Conservation (phyloP, 2,797 vertebrate species). For the Pelochelys cantorii region DNA sequence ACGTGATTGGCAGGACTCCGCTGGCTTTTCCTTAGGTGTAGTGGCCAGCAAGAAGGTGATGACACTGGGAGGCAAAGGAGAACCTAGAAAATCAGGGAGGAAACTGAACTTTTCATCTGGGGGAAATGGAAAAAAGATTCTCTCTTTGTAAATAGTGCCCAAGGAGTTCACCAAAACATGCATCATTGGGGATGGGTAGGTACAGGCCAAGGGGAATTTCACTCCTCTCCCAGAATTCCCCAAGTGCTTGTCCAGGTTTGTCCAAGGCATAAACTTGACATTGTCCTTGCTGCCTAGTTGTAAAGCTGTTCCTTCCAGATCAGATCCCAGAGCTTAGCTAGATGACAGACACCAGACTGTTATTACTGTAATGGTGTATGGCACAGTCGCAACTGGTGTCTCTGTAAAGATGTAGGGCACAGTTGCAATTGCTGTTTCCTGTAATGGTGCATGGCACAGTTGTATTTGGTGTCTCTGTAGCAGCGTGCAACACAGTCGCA, state of each 20-base stretch:
- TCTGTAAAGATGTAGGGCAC: too few relatives aligned
- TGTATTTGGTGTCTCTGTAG: too few relatives aligned
- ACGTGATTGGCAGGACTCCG: fast-evolving
- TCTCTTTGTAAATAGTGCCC: neutral
- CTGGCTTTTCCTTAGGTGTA: neutral
- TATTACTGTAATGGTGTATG: too few relatives aligned
- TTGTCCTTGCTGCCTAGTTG: neutral
- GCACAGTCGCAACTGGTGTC: too few relatives aligned
- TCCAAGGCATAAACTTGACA: too few relatives aligned
- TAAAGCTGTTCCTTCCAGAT: neutral
- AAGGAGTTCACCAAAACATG: fast-evolving
- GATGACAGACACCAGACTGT: neutral
- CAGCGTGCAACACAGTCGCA: too few relatives aligned
- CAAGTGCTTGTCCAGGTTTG: neutral
- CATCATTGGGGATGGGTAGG: fast-evolving
- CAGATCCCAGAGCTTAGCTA: neutral
- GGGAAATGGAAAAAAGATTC: neutral
- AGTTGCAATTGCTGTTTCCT: too few relatives aligned
- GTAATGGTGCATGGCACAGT: too few relatives aligned
- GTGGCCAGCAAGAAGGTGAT: fast-evolving
- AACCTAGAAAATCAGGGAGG: neutral
- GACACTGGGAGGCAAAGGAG: neutral
- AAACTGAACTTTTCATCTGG: neutral
- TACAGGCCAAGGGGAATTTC: fast-evolving
- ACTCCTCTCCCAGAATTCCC: neutral